Base-by-base conservation (phyloP, 2,113 vertebrate species). In the Otolemur garnettii region DNA sequence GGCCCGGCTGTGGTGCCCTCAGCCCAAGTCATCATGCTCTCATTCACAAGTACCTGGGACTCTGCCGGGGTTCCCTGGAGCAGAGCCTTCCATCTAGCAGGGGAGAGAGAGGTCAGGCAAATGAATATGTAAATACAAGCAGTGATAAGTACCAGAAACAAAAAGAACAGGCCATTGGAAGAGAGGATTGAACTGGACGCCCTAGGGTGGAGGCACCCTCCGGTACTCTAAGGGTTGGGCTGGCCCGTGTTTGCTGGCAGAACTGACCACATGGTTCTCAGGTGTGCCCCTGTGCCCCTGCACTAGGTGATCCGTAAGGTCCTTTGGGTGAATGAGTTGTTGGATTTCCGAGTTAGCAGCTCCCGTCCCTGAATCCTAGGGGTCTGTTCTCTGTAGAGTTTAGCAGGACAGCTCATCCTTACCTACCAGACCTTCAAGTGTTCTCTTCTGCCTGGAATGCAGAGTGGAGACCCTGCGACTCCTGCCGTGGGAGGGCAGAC, bases 231-330 rank as follows among this genome's bases (percentile, higher is more conserved):
- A 21, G 59, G 28, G 17, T 7, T 7, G 59, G 24, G 26, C n/a
- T 13, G 24, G 50, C 45, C 45, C 45, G 10, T 50, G 45, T 50
- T 71, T 71, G 85, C 45, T 0, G 3, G 35, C 17, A 24, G 69
- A 50, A 22, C 11, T 3, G 4, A 28, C 71, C 22, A 24, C 10
- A 0, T 0, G 4, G 4, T 30, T 24, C 35, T 71, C 12, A 24
- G 26, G 28, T 5, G 18, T 13, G 10, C 42, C 17, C 4, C 38
- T 38, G 38, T 22, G 12, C 38, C 22, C 3, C 53, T 15, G 5
- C 42, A 13, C 22, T 35, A 9, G 12, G 6, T 3, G 6, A 5
- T 5, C 8, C n/a, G 4, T 30, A 17, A 12, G 45, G 66, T 26
- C 59, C n/a, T 72, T 87, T 21, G 59, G 66, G 26, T 30, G 10